Evolutionary conservation across 2,113 vertebrate genomes (phyloP).

Genomic region (Melanerpes aurifrons): DNA sequence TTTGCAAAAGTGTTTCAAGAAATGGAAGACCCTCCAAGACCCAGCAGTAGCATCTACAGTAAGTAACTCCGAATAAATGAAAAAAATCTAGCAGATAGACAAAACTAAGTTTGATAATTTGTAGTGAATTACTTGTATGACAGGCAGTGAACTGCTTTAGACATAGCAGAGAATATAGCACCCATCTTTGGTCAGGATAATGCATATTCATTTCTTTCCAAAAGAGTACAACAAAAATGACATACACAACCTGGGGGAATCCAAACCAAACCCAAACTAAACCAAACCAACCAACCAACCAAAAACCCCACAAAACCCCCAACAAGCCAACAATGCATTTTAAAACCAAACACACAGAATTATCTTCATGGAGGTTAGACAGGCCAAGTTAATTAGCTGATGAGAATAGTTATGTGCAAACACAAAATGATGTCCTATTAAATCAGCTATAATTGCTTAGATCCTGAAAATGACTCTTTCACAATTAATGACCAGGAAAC

Average conservation of each 20-base stretch:
- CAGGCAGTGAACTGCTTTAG: neutral
- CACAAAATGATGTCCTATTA: neutral
- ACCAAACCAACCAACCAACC: neutral
- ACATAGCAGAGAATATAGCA: neutral
- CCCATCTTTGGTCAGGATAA: neutral
- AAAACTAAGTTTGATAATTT: neutral
- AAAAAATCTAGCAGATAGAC: neutral
- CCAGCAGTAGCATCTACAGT: neutral
- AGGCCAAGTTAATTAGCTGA: neutral
- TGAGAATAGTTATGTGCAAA: neutral
- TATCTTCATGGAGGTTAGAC: neutral
- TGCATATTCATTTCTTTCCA: neutral
- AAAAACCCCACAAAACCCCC: neutral
- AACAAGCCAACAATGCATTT: neutral
- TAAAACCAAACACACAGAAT: neutral
- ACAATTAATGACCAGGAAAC: neutral
- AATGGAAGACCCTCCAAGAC: neutral
- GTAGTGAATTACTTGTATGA: neutral
- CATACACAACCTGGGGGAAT: rapidly evolving
- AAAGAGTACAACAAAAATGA: neutral
- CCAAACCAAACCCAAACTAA: neutral
- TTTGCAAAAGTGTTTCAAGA: neutral
- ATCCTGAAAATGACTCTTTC: neutral
- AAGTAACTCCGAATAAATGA: neutral
- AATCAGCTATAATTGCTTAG: neutral